Evolutionary conservation across 92 coral and sea anemone species (phyloP), one percentile per base, ranked within the genome.

Genomic region (Siderastrea radians): DNA sequence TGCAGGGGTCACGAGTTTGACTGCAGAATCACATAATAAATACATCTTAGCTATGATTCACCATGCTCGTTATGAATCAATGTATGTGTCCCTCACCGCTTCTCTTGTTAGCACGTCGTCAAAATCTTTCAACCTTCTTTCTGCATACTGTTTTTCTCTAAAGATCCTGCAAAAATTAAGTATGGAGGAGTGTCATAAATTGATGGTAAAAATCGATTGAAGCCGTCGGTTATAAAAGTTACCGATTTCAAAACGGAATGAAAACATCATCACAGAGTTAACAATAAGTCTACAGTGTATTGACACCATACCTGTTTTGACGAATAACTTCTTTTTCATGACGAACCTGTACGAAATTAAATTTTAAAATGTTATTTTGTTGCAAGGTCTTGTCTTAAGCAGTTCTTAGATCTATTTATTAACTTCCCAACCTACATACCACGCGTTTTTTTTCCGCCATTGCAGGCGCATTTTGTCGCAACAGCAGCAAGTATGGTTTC

Each of bases 71-170:
- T 26, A 26, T 26, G 38, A 26, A 26, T 0, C 61, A 57, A 8
- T 45, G 4, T 7, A 16, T 47, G 45, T 12, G n/a, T 62, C 57
- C 3, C 99, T 85, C 77, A 97, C 99, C 85, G 99, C 99, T 86
- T 97, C 99, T 86, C 95, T 87, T 17, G 93, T 95, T 16, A 97
- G 89, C 1, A 98, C 99, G 67, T 97, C 98, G 68, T 97, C 98
- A 85, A 97, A 97, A 89, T 97, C 99, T 87, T 96, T 97, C 78
- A 95, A 76, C 15, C 99, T 93, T 82, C 99, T 96, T 82, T 97
- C 98, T 48, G 96, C 94, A 70, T 97, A 97, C 78, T 97, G 99
- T 80, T 97, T 95, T 79, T 97, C 99, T 68, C 99, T 98, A 85
- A 94, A 95, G 63, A 95, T 96, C 84, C 99, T 96, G 8, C 4